phyloP scores from a whole-genome alignment of 2,888 invertebrate genomes.

The Parthenolecanium corni region DNA sequence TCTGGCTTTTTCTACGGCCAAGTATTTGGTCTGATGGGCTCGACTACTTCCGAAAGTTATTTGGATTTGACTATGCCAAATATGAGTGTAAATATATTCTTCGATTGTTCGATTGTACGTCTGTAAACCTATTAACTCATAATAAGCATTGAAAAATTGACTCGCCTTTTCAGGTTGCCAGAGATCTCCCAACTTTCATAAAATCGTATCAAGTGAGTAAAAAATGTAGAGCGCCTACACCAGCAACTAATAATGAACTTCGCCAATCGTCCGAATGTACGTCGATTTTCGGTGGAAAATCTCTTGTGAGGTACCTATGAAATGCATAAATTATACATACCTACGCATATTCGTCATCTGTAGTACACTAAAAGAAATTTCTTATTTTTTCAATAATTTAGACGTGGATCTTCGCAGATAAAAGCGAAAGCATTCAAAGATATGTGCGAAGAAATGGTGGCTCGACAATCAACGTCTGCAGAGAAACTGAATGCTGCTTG shows the following conservation, averaged over 20 bases:
- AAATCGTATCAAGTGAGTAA: slow-evolving; percentile 13
- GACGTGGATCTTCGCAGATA: slow-evolving; percentile 13
- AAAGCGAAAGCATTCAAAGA: slow-evolving; percentile 8
- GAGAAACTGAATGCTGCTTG: slow-evolving; percentile 48
- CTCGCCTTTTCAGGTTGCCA: slow-evolving; percentile 1
- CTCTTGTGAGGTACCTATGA: slow-evolving; percentile 6
- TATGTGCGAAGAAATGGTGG: slow-evolving; percentile 14
- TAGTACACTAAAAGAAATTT: background rate
- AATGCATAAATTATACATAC: no score
- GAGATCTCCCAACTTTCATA: slow-evolving; percentile 5
- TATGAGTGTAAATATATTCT: background rate
- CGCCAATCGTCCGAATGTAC: background rate
- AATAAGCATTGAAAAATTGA: background rate
- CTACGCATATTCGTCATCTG: no score
- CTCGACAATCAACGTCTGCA: slow-evolving; percentile 42
- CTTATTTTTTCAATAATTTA: slow-evolving; percentile 34
- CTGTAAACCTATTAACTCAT: background rate
- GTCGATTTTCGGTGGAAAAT: slow-evolving; percentile 15
- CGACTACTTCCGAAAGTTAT: slow-evolving; percentile 74
- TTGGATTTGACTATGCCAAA: slow-evolving; percentile 44
- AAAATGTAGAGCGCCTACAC: background rate
- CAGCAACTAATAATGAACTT: background rate
- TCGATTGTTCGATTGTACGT: background rate
- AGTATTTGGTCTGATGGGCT: slow-evolving; percentile 74
- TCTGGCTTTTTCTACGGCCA: slow-evolving; percentile 81